phyloP scores from a whole-genome alignment of 2,113 vertebrate genomes.

The Actenoides lindsayi region DNA sequence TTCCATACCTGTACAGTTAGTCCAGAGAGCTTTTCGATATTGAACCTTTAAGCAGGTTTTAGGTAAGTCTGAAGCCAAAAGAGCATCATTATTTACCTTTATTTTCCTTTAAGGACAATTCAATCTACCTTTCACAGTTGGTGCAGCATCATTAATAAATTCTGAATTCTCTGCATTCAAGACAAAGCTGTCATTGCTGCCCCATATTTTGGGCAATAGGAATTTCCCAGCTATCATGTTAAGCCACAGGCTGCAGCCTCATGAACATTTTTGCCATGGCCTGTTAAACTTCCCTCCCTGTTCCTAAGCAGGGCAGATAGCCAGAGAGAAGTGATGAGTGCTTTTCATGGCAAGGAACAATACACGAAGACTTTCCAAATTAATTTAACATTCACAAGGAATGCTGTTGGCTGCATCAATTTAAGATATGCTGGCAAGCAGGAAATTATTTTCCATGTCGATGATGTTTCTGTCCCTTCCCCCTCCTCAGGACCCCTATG shows the following conservation, averaged over 20 bases:
- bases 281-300: constrained; percentile 4
- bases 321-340: constrained; percentile 65
- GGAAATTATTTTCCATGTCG: constrained; percentile 73
- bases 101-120: constrained; percentile 56
- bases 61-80: constrained; percentile 34
- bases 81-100: constrained; percentile 42
- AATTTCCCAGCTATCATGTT: neutral
- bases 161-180: neutral
- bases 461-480: constrained; percentile 61
- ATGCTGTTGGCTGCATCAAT: constrained; percentile 67
- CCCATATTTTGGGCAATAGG: neutral
- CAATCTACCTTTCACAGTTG: neutral
- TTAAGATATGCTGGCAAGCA: constrained; percentile 67
- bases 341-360: constrained; percentile 65
- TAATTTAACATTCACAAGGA: constrained; percentile 73
- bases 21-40: neutral
- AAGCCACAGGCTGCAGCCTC: neutral
- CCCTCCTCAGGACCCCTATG: neutral
- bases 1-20: neutral
- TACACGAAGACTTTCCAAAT: constrained; percentile 73
- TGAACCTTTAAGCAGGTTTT: neutral
- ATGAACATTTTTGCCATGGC: neutral
- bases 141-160: neutral
- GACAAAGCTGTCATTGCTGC: neutral
- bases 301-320: constrained; percentile 38